Percentiles rank a stretch among this genome's conserved stretches.
phyloP scores from a whole-genome alignment of 1,140 invertebrate species.

The Drosophila mauritiana region DNA sequence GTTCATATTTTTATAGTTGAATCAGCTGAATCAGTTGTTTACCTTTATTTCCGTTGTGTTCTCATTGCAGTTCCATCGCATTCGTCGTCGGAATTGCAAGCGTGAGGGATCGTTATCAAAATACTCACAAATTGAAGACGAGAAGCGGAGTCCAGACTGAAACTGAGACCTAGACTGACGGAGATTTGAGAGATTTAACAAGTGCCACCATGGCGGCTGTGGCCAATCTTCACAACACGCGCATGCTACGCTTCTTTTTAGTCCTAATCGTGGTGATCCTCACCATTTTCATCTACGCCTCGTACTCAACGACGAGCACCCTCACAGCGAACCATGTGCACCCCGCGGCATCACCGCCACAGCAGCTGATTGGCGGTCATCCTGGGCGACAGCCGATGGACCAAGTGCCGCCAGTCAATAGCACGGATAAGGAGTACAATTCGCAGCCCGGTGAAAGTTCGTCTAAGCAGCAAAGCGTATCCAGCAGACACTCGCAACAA shows the following conservation, averaged over 20 bases:
- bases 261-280: conserved; percentile 74
- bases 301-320: conserved; percentile 75
- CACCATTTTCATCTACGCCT: conserved; percentile 84
- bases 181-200: conserved; percentile 6
- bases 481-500: conserved; percentile 6
- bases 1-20: background rate
- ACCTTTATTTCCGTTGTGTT: conserved; percentile 21
- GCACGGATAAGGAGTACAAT: conserved; percentile 46
- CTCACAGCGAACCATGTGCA: conserved; percentile 64
- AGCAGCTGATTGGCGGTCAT: conserved; percentile 36
- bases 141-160: conserved; percentile 23
- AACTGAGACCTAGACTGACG: conserved; percentile 27
- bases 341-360: conserved; percentile 37
- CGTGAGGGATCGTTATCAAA: conserved; percentile 12
- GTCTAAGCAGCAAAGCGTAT: conserved; percentile 8
- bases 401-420: conserved; percentile 26
- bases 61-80: conserved; percentile 51
- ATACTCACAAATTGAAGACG: conserved; percentile 3
- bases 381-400: conserved; percentile 3
- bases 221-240: conserved; percentile 75
- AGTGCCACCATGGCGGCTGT: conserved; percentile 54
- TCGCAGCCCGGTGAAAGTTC: conserved; percentile 12
- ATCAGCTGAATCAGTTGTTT: conserved; percentile 46
- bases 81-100: conserved; percentile 18
- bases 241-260: conserved; percentile 79